These are phyloP conservation scores for Goniozus legneri DNA, from an alignment of 1,140 invertebrate genomes.

Conservation along the genomic window DNA sequence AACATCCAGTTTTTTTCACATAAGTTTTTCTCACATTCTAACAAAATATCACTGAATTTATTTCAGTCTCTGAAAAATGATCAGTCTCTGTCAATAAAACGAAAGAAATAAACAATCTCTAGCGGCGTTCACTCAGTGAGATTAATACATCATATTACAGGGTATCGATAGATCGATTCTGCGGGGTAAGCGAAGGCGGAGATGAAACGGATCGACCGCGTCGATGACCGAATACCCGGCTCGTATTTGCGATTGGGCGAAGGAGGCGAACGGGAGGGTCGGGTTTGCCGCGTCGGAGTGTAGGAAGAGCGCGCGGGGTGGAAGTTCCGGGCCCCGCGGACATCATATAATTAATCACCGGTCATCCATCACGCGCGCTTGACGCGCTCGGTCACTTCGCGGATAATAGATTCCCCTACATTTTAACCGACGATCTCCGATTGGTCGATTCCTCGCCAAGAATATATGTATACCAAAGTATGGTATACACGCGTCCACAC, in stretches of 20 bases:
- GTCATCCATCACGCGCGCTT: constrained; percentile 41
- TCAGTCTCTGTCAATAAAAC: no score
- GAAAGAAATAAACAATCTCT: no score
- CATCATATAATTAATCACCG: constrained; percentile 48
- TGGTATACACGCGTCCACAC: no score
- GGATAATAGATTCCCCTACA: constrained; percentile 34
- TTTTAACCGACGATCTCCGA: not conserved
- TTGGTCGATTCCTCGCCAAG: not conserved
- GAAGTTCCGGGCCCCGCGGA: no score
- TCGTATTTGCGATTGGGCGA: not conserved
- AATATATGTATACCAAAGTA: no score
- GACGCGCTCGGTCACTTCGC: constrained; percentile 34
- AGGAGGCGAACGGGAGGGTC: no score
- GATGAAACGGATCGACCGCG: not conserved
- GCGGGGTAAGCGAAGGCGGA: not conserved
- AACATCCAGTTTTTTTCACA: no score
- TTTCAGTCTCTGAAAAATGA: no score
- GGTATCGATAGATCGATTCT: not conserved
- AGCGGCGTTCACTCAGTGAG: constrained; percentile 33
- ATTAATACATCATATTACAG: constrained; percentile 37
- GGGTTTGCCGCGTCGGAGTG: no score
- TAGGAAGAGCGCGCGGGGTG: no score
- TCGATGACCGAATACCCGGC: not conserved
- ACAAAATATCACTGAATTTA: no score
- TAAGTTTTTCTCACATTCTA: no score